Conservation (phyloP, 2,888 invertebrate species). For the Podotricha telesiphe region DNA sequence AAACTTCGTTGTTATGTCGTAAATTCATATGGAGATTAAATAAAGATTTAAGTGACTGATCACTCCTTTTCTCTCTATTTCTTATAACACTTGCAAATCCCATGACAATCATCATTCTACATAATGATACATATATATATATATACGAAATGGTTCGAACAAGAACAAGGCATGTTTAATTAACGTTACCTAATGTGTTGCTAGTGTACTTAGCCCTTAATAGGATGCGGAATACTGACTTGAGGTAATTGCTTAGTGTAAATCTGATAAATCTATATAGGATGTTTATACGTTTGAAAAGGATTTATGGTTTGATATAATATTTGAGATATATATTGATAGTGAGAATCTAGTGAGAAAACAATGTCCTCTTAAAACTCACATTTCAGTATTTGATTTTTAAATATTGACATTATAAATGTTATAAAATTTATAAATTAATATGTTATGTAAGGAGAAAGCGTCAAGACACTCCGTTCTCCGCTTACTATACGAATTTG, state of each 20-base stretch:
- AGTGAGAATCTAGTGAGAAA: too few relatives aligned
- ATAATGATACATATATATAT: conserved; percentile 14
- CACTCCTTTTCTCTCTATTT: background rate
- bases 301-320: background rate
- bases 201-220: conserved; percentile 32
- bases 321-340: background rate
- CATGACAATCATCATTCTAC: conserved; percentile 1
- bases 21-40: too few relatives aligned
- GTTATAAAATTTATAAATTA: too few relatives aligned
- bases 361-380: too few relatives aligned
- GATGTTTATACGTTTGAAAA: background rate
- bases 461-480: too few relatives aligned
- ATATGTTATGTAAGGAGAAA: too few relatives aligned
- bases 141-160: conserved; percentile 24
- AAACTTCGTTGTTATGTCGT: too few relatives aligned
- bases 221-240: conserved; percentile 36
- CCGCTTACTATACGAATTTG: too few relatives aligned
- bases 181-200: conserved; percentile 40
- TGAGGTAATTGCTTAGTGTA: conserved; percentile 35
- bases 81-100: background rate
- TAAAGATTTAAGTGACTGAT: too few relatives aligned
- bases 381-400: too few relatives aligned
- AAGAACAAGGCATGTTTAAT: conserved; percentile 40
- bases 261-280: conserved; percentile 26
- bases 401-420: too few relatives aligned